phyloP scores from a whole-genome alignment of 2,888 invertebrate species.

The Furcula furcula region DNA sequence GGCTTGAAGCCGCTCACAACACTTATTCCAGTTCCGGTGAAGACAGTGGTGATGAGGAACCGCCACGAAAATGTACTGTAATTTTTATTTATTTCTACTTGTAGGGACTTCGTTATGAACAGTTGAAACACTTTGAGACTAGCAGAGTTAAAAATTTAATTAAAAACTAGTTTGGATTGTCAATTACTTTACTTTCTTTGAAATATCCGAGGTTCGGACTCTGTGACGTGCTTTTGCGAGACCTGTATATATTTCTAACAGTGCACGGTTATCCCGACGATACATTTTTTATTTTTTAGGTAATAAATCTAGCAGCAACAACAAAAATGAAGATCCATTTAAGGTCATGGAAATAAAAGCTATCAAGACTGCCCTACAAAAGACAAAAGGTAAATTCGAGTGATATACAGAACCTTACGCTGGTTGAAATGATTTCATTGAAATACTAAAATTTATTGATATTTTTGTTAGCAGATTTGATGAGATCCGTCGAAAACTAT shows the following conservation, averaged over 20 bases:
- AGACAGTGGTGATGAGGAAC: constrained; percentile 68
- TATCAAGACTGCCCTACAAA: constrained; percentile 72
- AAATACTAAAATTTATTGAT: too few relatives aligned
- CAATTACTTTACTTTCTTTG: too few relatives aligned
- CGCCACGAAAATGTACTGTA: constrained; percentile 58
- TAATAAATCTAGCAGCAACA: constrained; percentile 60
- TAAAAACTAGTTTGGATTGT: too few relatives aligned
- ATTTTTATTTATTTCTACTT: too few relatives aligned
- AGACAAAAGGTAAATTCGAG: constrained; percentile 68
- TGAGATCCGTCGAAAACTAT: constrained; percentile 74
- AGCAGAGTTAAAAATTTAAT: too few relatives aligned
- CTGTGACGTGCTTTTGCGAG: too few relatives aligned
- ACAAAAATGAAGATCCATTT: constrained; percentile 74
- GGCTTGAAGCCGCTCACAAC: constrained; percentile 54
- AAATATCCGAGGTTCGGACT: too few relatives aligned
- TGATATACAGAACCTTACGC: too few relatives aligned
- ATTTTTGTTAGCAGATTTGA: constrained; percentile 54
- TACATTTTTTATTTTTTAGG: constrained; percentile 45
- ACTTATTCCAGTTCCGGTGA: constrained; percentile 73
- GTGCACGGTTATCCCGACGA: too few relatives aligned
- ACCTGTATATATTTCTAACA: not conserved
- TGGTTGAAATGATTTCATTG: too few relatives aligned
- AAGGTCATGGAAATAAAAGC: constrained; percentile 77
- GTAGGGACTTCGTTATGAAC: too few relatives aligned
- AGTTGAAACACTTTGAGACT: too few relatives aligned